phyloP scores from a whole-genome alignment of 2,888 invertebrate species.

The Peribatodes rhomboidaria region DNA sequence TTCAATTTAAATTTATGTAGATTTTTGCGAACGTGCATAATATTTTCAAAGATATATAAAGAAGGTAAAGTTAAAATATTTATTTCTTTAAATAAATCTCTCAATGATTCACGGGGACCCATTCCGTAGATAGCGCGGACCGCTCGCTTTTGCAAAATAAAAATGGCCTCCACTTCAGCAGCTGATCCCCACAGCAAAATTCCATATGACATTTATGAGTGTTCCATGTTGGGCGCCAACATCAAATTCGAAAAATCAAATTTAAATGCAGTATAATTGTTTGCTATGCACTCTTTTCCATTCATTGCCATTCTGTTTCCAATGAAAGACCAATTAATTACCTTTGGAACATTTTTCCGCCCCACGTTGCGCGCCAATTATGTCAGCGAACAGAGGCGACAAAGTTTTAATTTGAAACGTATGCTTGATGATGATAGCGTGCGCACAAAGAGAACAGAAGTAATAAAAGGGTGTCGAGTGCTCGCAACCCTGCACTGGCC shows the following conservation, averaged over 20 bases:
- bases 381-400: slow-evolving; percentile 57
- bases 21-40: no score
- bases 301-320: slow-evolving; percentile 33
- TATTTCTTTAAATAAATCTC: no score
- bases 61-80: no score
- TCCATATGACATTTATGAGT: no score
- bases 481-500: slow-evolving; percentile 57
- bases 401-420: slow-evolving; percentile 79
- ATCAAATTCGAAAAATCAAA: not conserved
- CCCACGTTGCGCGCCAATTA: slow-evolving; percentile 70
- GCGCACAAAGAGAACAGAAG: slow-evolving; percentile 77
- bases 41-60: no score
- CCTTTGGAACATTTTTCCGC: slow-evolving; percentile 47
- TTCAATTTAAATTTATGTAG: no score
- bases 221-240: slow-evolving; percentile 13
- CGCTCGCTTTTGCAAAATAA: no score
- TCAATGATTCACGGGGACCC: no score
- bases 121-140: no score
- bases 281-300: slow-evolving; percentile 24
- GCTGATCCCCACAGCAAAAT: no score
- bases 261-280: slow-evolving; percentile 29
- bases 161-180: no score
- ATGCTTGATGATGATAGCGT: slow-evolving; percentile 75
- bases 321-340: slow-evolving; percentile 40
- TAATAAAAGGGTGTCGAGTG: slow-evolving; percentile 83